Evolutionary conservation across 1,140 invertebrate genomes (phyloP), one percentile per base, ranked within the genome.

Genomic region (Heliconius hewitsoni): DNA sequence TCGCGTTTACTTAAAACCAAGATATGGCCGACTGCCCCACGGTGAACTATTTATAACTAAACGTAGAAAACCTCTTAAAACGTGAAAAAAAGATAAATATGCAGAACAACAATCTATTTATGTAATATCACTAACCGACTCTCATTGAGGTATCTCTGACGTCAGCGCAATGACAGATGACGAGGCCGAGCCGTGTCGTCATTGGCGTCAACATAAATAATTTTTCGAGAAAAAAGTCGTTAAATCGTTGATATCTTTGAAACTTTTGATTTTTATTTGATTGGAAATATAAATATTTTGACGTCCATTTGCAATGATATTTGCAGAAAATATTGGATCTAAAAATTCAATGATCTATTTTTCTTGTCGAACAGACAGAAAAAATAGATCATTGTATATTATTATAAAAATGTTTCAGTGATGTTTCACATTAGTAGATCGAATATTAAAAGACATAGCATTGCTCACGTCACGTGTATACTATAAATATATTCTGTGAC

Each of bases 111-210:
- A 9, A 52, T 75, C 78, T 79, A 79, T 79, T 79, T 79, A 75
- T 79, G 46, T 60, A 73, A 73, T 74, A 75, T 79, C 78, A 79
- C 73, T 37, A 66, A 79, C 78, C 70, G 60, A 66, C 11, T 66
- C 23, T 27, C 42, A 66, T 57, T 16, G n/a, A 75, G 73, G 50
- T 71, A 57, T 71, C 60, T 71, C 55, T 79, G 78, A 79, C 78
- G 78, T 79, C 73, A 79, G 78, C 50, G 9, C 73, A 55, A 72
- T 75, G 78, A 75, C 78, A 79, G 71, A 78, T 74, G 73, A 79
- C 77, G 73, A 79, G 77, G 73, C 60, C 77, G 23, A 74, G 39
- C 30, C 19, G 60, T 66, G 60, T 34, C 50, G 71, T 55, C 77
- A 66, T 60, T 52, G 77, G 42, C 71, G 55, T 37, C 23, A 23